Conservation (phyloP, 2,888 invertebrate species). For the Trilocha varians region DNA sequence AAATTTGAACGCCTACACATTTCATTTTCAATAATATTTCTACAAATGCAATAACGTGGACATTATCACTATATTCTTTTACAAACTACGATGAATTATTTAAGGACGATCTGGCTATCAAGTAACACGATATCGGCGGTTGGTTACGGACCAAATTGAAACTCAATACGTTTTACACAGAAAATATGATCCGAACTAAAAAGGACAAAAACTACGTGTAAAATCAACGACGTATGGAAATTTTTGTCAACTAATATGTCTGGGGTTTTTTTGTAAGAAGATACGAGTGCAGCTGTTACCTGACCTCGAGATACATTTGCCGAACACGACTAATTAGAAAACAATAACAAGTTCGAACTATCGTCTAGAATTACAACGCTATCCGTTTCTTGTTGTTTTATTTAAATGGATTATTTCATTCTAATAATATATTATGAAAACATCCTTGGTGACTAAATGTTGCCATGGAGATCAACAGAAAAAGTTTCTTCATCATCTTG, state of each 20-base stretch:
- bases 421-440: too few species aligned
- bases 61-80: too few species aligned
- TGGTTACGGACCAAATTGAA: background rate
- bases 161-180: background rate
- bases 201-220: background rate
- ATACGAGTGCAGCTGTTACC: background rate
- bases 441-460: too few species aligned
- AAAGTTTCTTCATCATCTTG: too few species aligned
- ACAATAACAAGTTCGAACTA: background rate
- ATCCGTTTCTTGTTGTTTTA: background rate
- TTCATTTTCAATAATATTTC: too few species aligned
- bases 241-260: background rate
- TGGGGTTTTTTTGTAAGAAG: background rate
- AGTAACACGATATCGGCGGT: background rate
- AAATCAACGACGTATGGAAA: background rate
- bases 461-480: too few species aligned
- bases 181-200: background rate
- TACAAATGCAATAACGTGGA: too few species aligned
- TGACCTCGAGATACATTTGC: background rate
- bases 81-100: too few species aligned
- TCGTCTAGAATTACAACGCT: background rate
- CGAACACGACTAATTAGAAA: background rate
- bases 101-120: too few species aligned
- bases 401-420: too few species aligned
- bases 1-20: too few species aligned